These are phyloP conservation scores for Caenorhabditis uteleia DNA, from an alignment of 2,888 invertebrate genomes.

Conservation along the genomic window DNA sequence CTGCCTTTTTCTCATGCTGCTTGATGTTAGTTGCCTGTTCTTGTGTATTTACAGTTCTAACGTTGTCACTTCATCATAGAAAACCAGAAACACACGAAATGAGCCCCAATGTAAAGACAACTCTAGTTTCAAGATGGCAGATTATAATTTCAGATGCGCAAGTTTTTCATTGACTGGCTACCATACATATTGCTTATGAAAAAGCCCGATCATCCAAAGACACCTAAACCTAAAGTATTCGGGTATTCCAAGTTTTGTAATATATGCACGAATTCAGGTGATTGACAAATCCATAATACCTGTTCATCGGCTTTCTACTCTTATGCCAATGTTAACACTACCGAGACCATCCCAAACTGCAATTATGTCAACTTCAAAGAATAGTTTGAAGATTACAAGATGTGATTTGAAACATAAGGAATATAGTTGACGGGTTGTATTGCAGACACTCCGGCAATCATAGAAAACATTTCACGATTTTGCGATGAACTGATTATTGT, in stretches of 20 bases:
- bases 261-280: conserved; percentile 10
- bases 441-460: conserved; percentile 1
- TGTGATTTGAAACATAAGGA: background rate
- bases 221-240: conserved; percentile 51
- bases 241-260: no score
- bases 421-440: background rate
- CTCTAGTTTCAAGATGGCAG: background rate
- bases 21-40: conserved; percentile 53
- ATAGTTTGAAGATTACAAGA: conserved; percentile 2
- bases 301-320: conserved; percentile 41
- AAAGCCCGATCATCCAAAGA: conserved; percentile 49
- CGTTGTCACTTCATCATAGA: conserved; percentile 45
- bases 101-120: conserved; percentile 33
- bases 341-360: conserved; percentile 22
- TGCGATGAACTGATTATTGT: conserved; percentile 35
- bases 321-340: conserved; percentile 46
- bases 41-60: conserved; percentile 54
- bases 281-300: conserved; percentile 47
- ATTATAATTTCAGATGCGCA: conserved; percentile 37
- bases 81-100: conserved; percentile 48
- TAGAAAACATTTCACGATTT: conserved; percentile 35
- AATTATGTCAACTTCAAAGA: background rate
- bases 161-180: conserved; percentile 52
- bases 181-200: conserved; percentile 50
- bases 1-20: conserved; percentile 56